Evolutionary conservation across 2,888 invertebrate genomes (phyloP).

Genomic region (Nineta flava): DNA sequence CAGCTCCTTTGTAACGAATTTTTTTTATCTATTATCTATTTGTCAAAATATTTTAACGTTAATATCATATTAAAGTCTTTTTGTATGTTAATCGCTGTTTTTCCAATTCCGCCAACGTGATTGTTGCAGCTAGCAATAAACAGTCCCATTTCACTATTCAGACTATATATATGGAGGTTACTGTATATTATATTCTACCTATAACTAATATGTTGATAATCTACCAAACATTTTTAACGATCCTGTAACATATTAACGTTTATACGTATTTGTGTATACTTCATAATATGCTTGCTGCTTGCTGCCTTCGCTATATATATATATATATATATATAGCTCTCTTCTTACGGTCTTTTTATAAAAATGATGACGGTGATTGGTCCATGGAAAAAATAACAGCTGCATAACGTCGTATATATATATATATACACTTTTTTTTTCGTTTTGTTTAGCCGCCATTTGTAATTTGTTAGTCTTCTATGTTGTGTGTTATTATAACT

Average conservation of each 20-base stretch:
- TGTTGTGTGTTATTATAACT: not conserved
- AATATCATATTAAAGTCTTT: no score
- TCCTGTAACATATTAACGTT: not conserved
- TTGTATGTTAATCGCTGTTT: no score
- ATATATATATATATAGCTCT: not conserved
- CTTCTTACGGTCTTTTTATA: not conserved
- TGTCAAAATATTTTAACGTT: no score
- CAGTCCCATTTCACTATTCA: no score
- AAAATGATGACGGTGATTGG: conserved; percentile 21
- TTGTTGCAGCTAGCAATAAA: no score
- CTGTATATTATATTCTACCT: not conserved
- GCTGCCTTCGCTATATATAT: not conserved
- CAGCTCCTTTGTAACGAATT: no score
- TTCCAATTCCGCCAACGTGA: no score
- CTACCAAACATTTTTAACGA: not conserved
- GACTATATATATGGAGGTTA: no score
- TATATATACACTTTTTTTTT: conserved; percentile 7
- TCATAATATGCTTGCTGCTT: no score
- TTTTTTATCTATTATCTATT: no score
- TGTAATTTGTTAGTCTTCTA: not conserved
- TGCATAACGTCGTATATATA: conserved; percentile 28
- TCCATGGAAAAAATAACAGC: conserved; percentile 28
- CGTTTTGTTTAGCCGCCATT: conserved; percentile 1
- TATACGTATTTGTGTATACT: no score
- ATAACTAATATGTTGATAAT: not conserved